Evolutionary conservation across 1,140 invertebrate species (phyloP), one percentile per base, ranked within the genome.

Genomic region (Penaeus chinensis): DNA sequence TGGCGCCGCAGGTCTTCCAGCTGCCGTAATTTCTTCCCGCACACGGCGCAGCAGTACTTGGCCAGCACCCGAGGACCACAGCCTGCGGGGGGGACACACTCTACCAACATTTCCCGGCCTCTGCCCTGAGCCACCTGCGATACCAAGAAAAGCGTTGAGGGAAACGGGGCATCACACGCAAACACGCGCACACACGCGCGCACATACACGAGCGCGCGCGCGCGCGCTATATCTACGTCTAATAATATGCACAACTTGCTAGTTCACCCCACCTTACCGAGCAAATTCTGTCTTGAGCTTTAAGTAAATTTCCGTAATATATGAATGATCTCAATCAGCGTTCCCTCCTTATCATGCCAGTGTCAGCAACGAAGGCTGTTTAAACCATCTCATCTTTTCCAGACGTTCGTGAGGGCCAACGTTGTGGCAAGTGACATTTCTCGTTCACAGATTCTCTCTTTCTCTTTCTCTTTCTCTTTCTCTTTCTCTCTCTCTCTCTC

Each of bases 11-110:
- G 69, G 54, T 87, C 85, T 54, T 87, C 85, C 91, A 97, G 97
- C 37, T 97, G 94, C 77, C 97, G 98, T 92, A 99, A 98, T 91
- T 97, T 96, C 77, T 96, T 96, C 54, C 96, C 97, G 92, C 97
- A 98, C 91, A 97, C 95, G 91, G 98, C 97, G 92, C 97, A 98
- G 5, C 96, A 96, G 92, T 97, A 98, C 85, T 87, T 87, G 65
- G 69, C 82, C 60, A 42, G 54, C 24, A 63, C 11, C 71, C 66
- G 20, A 24, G 37, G 47, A 42, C 76, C 13, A 71, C n/a, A 77
- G 42, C 42, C 60, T 62, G 63, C 61, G 65, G 63, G 32, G 62
- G 42, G 80, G 62, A 62, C 32, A 62, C 47, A 54, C 54, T 54
- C 77, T 79, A 79, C 77, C 47, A 79, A 79, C 77, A 24, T 79